These are phyloP conservation scores for Metellina segmentata DNA, from an alignment of 2,888 invertebrate species.

Conservation along the genomic window DNA sequence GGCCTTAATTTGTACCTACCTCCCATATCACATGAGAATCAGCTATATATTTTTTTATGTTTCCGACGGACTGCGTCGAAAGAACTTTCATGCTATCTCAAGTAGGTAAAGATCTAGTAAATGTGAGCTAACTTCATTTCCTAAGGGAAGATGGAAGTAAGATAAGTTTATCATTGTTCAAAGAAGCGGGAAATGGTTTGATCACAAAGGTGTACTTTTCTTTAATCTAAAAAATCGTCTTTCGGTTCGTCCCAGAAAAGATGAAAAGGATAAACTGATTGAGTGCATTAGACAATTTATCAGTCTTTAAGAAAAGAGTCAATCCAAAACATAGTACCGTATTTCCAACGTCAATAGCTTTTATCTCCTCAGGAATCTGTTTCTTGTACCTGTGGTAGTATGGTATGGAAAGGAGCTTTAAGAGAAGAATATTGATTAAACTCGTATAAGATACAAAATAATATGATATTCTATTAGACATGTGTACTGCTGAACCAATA, in stretches of 20 bases:
- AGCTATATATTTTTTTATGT: no score
- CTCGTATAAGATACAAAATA: no score
- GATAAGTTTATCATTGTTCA: not conserved
- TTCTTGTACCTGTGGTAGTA: not conserved
- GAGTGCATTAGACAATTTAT: not conserved
- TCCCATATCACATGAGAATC: no score
- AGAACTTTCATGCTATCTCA: not conserved
- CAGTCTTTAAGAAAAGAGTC: not conserved
- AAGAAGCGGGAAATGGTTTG: not conserved
- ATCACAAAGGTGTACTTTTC: not conserved
- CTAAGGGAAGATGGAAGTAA: not conserved
- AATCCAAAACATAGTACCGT: not conserved
- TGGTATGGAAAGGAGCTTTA: no score
- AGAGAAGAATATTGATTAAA: no score
- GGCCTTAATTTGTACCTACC: no score
- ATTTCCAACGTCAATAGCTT: not conserved
- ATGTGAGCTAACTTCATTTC: not conserved
- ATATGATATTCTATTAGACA: no score
- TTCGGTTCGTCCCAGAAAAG: not conserved
- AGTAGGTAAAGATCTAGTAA: not conserved
- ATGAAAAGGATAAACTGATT: not conserved
- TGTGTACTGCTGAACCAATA: no score
- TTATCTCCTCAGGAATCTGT: not conserved
- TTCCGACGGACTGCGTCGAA: not conserved
- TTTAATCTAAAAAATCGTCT: not conserved